Conservation (phyloP, 2,113 vertebrate species). For the Thalassoma bifasciatum region DNA sequence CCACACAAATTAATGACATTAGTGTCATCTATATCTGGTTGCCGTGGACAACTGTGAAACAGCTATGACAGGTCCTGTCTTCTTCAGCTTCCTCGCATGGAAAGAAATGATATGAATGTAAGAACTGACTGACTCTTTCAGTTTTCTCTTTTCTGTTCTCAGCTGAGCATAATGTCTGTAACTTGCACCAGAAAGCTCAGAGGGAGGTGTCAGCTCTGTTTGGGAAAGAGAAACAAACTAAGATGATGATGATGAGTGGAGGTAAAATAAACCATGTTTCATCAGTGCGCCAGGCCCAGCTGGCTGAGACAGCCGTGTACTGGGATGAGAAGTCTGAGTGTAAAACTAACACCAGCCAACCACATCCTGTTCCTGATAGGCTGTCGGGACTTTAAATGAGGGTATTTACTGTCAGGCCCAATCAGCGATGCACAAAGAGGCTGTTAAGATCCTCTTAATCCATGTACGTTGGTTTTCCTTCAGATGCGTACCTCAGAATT, state of each 20-base stretch:
- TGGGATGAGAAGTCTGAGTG: conserved; percentile 35
- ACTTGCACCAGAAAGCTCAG: conserved; percentile 38
- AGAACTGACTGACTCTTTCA: conserved; percentile 16
- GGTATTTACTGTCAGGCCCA: conserved; percentile 69
- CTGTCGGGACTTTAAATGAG: conserved; percentile 55
- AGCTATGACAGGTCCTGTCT: conserved; percentile 18
- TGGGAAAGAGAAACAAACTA: conserved; percentile 71
- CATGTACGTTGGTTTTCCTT: conserved; percentile 28
- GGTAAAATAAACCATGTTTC: conserved; percentile 73
- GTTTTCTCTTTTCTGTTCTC: conserved; percentile 24
- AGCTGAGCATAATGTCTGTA: conserved; percentile 42
- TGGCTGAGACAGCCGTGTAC: conserved; percentile 38
- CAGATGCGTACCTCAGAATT: background rate
- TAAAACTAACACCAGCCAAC: conserved; percentile 51
- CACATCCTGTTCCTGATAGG: conserved; percentile 62
- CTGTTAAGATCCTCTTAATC: conserved; percentile 39
- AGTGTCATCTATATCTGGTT: conserved; percentile 73
- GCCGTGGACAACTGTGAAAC: conserved; percentile 48
- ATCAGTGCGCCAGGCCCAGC: conserved; percentile 32
- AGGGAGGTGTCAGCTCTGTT: conserved; percentile 44
- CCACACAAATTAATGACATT: conserved; percentile 74
- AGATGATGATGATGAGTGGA: conserved; percentile 59
- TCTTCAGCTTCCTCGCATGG: conserved; percentile 46
- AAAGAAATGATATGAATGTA: conserved; percentile 20
- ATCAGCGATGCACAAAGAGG: conserved; percentile 49